Evolutionary conservation across 2,888 invertebrate genomes (phyloP).

Genomic region (Tetranychus truncatus): DNA sequence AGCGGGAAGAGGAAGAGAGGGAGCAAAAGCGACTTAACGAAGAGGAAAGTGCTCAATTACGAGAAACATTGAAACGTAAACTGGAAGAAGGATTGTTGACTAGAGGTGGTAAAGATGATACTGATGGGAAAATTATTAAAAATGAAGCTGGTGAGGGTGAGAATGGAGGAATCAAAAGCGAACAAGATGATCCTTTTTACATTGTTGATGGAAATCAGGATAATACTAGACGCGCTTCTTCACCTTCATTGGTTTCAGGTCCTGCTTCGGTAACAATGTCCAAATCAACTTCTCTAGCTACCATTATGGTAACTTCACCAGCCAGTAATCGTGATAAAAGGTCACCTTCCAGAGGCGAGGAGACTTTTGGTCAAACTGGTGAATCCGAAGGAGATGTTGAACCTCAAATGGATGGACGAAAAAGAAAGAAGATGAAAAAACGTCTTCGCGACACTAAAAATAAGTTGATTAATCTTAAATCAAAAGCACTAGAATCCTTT

Average conservation of each 20-base stretch:
- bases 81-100: background rate
- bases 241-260: background rate
- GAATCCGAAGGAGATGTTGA: conserved; percentile 10
- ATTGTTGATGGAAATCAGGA: background rate
- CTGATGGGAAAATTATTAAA: background rate
- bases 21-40: background rate
- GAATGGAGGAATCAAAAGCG: background rate
- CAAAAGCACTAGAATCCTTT: conserved; percentile 10
- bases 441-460: conserved; percentile 3
- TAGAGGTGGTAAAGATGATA: background rate
- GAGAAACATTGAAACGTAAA: background rate
- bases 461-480: conserved; percentile 4
- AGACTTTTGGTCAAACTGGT: background rate
- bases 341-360: background rate
- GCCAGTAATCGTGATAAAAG: background rate
- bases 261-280: background rate
- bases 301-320: background rate
- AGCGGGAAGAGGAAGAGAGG: background rate
- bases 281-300: background rate
- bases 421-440: background rate
- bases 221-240: background rate
- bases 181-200: background rate
- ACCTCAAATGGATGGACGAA: background rate
- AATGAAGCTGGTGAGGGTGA: background rate
- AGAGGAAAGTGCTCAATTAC: background rate